A percentile compares a stretch with the other conserved stretches of the same genome.
These are phyloP conservation scores for Poecilus cupreus DNA, from an alignment of 2,888 invertebrate genomes.

Conservation along the genomic window DNA sequence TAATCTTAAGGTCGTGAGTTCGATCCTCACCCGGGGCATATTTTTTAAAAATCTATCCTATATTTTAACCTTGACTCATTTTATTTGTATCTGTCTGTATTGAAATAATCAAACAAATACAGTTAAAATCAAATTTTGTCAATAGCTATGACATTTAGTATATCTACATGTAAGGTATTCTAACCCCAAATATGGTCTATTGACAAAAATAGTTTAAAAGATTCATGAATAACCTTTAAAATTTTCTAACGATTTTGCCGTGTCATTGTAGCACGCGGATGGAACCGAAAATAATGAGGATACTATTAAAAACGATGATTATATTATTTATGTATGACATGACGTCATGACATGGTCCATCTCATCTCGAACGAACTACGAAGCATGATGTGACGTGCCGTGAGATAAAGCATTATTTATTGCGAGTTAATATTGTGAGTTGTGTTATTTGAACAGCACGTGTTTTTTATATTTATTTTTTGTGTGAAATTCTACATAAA, in stretches of 20 bases:
- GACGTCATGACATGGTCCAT: not conserved
- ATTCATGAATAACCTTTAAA: too few relatives aligned
- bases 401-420: not conserved
- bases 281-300: too few relatives aligned
- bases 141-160: too few relatives aligned
- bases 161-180: too few relatives aligned
- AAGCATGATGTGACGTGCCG: not conserved
- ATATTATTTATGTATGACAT: not conserved
- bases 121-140: too few relatives aligned
- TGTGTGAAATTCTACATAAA: not conserved
- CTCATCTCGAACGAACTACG: not conserved
- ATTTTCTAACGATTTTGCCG: too few relatives aligned
- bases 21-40: constrained; percentile 93
- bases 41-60: not conserved
- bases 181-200: too few relatives aligned
- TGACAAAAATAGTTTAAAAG: too few relatives aligned
- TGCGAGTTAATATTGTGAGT: not conserved
- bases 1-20: constrained; percentile 97
- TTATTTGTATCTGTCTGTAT: too few relatives aligned
- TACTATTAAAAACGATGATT: not conserved
- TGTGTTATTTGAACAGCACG: not conserved
- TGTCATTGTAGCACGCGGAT: too few relatives aligned
- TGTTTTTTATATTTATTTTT: constrained; percentile 12
- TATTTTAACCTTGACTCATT: too few relatives aligned
- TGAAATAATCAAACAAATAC: too few relatives aligned